Evolutionary conservation across 2,797 vertebrate species (phyloP), one percentile per base, ranked within the genome.

Genomic region (Scolopax rusticola): DNA sequence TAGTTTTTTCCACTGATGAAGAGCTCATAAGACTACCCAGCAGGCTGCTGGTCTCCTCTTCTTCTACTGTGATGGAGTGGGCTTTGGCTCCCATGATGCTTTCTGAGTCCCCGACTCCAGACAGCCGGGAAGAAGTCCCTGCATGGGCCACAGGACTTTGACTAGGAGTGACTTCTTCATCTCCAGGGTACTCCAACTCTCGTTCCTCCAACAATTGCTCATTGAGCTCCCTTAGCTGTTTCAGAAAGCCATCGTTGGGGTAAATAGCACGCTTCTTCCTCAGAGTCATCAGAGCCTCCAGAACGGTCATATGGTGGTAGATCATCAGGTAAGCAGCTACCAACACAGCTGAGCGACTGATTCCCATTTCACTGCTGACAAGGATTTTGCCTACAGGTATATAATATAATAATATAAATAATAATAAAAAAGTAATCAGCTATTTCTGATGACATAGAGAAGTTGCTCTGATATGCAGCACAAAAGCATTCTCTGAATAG

Each of bases 251-350:
- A 1, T 99, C 99, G 0, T 99, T 99, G 92, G 99, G 99, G 96
- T 98, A 98, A 97, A 99, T 98, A 90, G 99, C 97, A 0, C 99
- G 98, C 78, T 99, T 99, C 94, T 98, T 99, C 74, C 99, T 98
- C 61, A 99, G 94, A 5, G 99, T 98, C 83, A 98, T 98, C 93
- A 99, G 92, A 2, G 99, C 99, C 84, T 99, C 99, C 97, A 99
- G 98, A 93, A 99, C 89, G 40, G 97, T 98, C 99, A 99, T 99
- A 96, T 99, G 98, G 88, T 99, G 99, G 98, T 99, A 99, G 95
- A 99, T 99, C 99, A 99, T 99, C 89, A 99, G 98, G 97, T 99
- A 99, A 90, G 99, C 99, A 1, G 98, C 99, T 69, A 99, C 99
- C 69, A 99, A 97, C 86, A 98, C 97, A 0, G 99, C 99, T 0